These are phyloP conservation scores for Hartigia nigra DNA, from an alignment of 2,888 invertebrate species.

Conservation along the genomic window DNA sequence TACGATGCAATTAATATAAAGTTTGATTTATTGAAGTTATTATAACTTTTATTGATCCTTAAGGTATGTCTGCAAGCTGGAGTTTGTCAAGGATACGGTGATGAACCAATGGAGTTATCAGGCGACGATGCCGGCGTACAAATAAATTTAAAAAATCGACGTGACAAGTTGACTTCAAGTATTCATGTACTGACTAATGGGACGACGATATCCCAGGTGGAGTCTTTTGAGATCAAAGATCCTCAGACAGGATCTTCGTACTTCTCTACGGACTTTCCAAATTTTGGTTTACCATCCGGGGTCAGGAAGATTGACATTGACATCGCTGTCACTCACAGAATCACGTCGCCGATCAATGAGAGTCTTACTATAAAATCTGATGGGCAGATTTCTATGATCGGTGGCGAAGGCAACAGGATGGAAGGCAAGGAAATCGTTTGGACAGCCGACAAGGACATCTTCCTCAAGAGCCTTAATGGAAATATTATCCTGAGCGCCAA, in stretches of 20 bases:
- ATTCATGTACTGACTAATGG: conserved; percentile 72
- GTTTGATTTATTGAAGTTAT: not conserved
- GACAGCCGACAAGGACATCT: conserved; percentile 83
- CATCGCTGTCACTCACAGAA: conserved; percentile 77
- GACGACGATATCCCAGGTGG: conserved; percentile 76
- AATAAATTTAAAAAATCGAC: conserved; percentile 55
- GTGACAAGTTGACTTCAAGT: conserved; percentile 44
- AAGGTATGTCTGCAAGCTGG: conserved; percentile 61
- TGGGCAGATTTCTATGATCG: conserved; percentile 76
- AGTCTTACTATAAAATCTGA: conserved; percentile 77
- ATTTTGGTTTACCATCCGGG: conserved; percentile 77
- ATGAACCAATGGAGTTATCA: conserved; percentile 62
- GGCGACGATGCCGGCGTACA: conserved; percentile 61
- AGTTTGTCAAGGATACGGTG: conserved; percentile 63
- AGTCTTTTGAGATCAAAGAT: conserved; percentile 77
- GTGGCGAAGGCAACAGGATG: conserved; percentile 82
- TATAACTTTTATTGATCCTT: not conserved
- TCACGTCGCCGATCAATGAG: conserved; percentile 79
- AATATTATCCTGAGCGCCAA: conserved; percentile 77
- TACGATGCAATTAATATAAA: not conserved
- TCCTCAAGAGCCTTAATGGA: conserved; percentile 80
- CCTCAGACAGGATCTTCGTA: conserved; percentile 72
- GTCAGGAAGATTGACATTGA: conserved; percentile 75
- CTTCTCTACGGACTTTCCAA: conserved; percentile 81
- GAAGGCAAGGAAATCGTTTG: conserved; percentile 79